Conservation (phyloP, 2,797 vertebrate genomes). For the Aldrovandia affinis region DNA sequence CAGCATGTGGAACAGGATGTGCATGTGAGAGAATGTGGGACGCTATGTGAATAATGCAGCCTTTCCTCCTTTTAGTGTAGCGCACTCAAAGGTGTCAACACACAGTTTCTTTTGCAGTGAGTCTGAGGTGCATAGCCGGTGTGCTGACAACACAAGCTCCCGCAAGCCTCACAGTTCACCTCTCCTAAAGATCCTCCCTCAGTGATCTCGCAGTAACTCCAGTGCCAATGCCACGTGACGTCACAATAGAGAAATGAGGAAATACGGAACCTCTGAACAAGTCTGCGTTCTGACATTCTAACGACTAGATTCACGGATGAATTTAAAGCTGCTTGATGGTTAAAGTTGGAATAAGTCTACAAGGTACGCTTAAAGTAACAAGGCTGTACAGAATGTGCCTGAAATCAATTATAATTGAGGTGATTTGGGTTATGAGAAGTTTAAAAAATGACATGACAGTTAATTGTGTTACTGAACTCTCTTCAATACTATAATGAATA, state of each 20-base stretch:
- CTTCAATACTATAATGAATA: not conserved
- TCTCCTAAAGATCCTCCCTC: not conserved
- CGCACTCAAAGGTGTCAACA: slow-evolving; percentile 30
- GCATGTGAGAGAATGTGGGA: slow-evolving; percentile 45
- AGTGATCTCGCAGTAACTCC: not conserved
- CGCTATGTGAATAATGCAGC: slow-evolving; percentile 44
- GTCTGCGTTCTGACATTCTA: not conserved
- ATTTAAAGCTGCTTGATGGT: not conserved
- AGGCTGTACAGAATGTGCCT: not conserved
- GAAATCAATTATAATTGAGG: not conserved
- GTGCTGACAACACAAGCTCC: slow-evolving; percentile 1
- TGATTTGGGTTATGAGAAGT: not conserved
- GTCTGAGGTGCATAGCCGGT: not conserved
- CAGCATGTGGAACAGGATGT: slow-evolving; percentile 51
- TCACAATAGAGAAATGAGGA: not conserved
- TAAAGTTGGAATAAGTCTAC: not conserved
- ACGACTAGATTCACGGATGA: not conserved
- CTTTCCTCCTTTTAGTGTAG: slow-evolving; percentile 30
- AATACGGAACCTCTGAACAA: not conserved
- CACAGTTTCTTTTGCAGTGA: not conserved
- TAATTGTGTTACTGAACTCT: not conserved
- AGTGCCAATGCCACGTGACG: not conserved
- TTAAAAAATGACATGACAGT: not conserved
- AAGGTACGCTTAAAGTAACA: not conserved
- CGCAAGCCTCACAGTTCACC: not conserved